A percentile compares a stretch with the other conserved stretches of the same genome.
Evolutionary conservation across 1,140 invertebrate species (phyloP).

Genomic region (Tenebrio molitor): DNA sequence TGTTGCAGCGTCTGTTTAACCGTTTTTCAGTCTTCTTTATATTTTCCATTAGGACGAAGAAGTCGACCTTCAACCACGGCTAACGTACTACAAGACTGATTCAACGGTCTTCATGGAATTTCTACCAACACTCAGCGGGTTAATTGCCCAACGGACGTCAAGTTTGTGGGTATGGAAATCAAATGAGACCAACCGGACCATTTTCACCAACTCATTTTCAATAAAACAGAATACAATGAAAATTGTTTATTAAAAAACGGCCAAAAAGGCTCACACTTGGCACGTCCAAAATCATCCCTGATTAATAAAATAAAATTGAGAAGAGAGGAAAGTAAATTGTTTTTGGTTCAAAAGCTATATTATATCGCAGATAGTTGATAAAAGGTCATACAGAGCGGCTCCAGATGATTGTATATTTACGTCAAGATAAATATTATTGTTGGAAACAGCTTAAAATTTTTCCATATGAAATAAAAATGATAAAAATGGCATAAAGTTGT

Average conservation of each 20-base stretch:
- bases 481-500: too few relatives aligned
- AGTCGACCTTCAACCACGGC: constrained; percentile 41
- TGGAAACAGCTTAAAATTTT: too few relatives aligned
- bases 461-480: too few relatives aligned
- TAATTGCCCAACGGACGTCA: constrained; percentile 29
- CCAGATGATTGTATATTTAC: too few relatives aligned
- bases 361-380: too few relatives aligned
- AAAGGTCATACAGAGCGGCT: too few relatives aligned
- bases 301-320: too few relatives aligned
- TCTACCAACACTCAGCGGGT: constrained; percentile 31
- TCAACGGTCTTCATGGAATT: constrained; percentile 45
- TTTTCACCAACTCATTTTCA: neutral
- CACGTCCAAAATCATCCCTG: too few relatives aligned
- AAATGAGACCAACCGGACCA: neutral
- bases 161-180: constrained; percentile 18
- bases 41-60: constrained; percentile 18
- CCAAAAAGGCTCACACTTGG: neutral
- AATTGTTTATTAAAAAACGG: neutral
- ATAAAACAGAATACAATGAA: neutral
- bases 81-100: constrained; percentile 40
- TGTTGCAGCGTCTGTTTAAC: constrained; percentile 35
- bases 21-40: constrained; percentile 28
- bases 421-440: too few relatives aligned
- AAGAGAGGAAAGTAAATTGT: too few relatives aligned
- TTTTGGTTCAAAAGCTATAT: too few relatives aligned